These are phyloP conservation scores for Drosophila pandora DNA, from an alignment of 1,140 invertebrate species.

Conservation along the genomic window DNA sequence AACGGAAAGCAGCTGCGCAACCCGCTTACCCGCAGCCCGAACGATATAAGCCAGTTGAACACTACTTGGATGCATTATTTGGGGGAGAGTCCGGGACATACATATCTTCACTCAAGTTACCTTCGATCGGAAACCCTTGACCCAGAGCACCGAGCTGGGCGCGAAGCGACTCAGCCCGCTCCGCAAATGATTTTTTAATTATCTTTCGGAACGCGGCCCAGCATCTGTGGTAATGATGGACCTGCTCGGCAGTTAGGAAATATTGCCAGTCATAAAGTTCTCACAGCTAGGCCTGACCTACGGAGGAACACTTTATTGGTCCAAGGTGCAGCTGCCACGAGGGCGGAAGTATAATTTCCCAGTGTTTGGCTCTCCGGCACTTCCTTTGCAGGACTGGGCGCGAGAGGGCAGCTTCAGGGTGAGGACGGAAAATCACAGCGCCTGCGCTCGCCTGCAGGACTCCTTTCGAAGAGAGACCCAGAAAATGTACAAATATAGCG, in stretches of 20 bases:
- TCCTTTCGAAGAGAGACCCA: background rate
- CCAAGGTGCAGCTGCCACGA: constrained; percentile 44
- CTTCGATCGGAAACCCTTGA: constrained; percentile 21
- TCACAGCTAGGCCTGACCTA: constrained; percentile 66
- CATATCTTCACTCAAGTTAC: constrained; percentile 12
- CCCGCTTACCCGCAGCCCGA: constrained; percentile 1
- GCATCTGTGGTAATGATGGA: constrained; percentile 8
- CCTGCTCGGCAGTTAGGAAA: constrained; percentile 19
- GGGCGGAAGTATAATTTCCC: constrained; percentile 42
- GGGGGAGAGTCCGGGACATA: constrained; percentile 10
- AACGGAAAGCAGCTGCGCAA: constrained; percentile 36
- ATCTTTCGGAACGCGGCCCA: constrained; percentile 13
- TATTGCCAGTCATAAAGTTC: constrained; percentile 62
- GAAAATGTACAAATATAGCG: background rate
- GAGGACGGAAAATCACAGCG: constrained; percentile 24
- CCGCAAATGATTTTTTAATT: constrained; percentile 69
- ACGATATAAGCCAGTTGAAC: background rate
- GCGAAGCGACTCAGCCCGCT: background rate
- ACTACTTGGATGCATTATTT: background rate
- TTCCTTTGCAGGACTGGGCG: constrained; percentile 39
- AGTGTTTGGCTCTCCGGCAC: constrained; percentile 27
- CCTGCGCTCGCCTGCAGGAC: constrained; percentile 44
- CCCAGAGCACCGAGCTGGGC: constrained; percentile 19
- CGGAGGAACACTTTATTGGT: constrained; percentile 71
- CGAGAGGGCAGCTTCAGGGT: constrained; percentile 39